These are phyloP conservation scores for Myocastor coypus DNA, from an alignment of 2,113 vertebrate species.

Conservation along the genomic window DNA sequence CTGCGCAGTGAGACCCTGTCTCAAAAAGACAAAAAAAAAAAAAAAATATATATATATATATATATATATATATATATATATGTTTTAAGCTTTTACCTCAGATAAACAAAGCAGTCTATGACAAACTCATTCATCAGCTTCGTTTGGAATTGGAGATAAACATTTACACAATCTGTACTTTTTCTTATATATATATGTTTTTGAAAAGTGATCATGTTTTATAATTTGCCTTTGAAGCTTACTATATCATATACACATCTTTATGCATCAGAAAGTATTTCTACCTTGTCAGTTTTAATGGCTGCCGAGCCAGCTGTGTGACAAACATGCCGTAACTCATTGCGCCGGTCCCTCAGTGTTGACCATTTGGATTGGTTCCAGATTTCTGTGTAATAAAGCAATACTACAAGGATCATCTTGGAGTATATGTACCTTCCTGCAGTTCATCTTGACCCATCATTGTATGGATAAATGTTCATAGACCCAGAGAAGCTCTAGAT, in stretches of 20 bases:
- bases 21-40: too few relatives aligned
- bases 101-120: conserved; percentile 27
- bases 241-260: neutral
- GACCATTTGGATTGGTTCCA: conserved; percentile 50
- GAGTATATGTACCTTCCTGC: neutral
- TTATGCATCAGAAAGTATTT: conserved; percentile 45
- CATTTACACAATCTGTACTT: neutral
- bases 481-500: neutral
- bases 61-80: too few relatives aligned
- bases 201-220: conserved; percentile 5
- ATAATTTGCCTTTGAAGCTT: conserved; percentile 46
- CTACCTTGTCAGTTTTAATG: conserved; percentile 51
- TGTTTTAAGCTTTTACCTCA: conserved; percentile 1
- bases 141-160: neutral
- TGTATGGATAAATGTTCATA: neutral
- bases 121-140: neutral
- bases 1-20: too few relatives aligned
- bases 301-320: neutral
- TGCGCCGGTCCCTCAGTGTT: neutral
- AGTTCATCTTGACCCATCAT: neutral
- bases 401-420: neutral
- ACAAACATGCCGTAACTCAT: conserved; percentile 38
- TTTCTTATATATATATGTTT: neutral
- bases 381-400: conserved; percentile 31
- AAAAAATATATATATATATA: too few relatives aligned